Percentiles rank a stretch among this genome's conserved stretches.
These are phyloP conservation scores for Sminthopsis crassicaudata DNA, from an alignment of 2,113 vertebrate genomes.

Conservation along the genomic window DNA sequence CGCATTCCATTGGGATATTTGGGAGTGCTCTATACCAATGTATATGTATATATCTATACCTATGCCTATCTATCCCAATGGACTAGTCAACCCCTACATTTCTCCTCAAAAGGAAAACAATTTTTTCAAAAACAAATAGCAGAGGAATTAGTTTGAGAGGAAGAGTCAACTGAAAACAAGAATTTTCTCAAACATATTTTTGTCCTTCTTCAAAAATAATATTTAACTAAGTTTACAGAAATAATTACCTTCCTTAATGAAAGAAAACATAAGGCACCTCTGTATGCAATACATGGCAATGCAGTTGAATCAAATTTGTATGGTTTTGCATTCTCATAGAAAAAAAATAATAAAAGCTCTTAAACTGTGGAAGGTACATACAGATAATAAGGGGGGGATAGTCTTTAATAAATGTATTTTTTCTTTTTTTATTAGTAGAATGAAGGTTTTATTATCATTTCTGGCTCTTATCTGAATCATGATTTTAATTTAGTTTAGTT, in stretches of 20 bases:
- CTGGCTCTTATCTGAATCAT: too few relatives aligned
- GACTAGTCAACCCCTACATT: not conserved
- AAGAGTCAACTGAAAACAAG: not conserved
- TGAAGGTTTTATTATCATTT: too few relatives aligned
- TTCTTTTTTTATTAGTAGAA: too few relatives aligned
- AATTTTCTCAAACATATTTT: constrained; percentile 20
- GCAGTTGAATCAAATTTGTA: constrained; percentile 18
- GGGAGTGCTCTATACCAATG: not conserved
- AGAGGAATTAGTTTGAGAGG: constrained; percentile 18
- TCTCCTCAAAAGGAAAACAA: not conserved
- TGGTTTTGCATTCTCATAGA: constrained; percentile 6
- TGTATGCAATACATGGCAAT: constrained; percentile 12
- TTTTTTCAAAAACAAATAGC: not conserved
- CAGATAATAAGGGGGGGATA: constrained; percentile 14
- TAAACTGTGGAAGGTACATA: constrained; percentile 24
- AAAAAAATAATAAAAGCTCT: not conserved
- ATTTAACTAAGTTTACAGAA: constrained; percentile 40
- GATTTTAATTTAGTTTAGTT: too few relatives aligned
- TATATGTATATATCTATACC: too few relatives aligned
- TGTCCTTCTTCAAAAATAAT: constrained; percentile 43
- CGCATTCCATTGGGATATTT: not conserved
- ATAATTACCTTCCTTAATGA: constrained; percentile 48
- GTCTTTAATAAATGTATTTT: not conserved
- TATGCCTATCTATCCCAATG: too few relatives aligned
- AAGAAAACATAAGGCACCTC: not conserved